phyloP scores from a whole-genome alignment of 2,888 invertebrate genomes.

The Cerastoderma edule region DNA sequence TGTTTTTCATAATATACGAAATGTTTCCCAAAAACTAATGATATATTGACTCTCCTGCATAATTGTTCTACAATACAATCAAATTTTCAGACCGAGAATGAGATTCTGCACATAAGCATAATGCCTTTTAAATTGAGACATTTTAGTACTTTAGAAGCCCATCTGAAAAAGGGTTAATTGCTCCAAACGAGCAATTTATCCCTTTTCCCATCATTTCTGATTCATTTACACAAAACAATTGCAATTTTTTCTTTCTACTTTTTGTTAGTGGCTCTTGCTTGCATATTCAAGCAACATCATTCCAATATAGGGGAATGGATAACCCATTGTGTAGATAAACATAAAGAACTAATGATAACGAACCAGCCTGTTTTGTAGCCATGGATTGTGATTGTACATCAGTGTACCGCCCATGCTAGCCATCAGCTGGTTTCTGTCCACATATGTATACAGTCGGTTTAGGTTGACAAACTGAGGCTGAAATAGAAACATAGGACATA shows the following conservation, averaged over 20 bases:
- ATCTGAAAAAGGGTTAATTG: not conserved
- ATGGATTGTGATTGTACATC: constrained; percentile 89
- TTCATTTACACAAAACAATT: too few species aligned
- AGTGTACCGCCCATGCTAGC: constrained; percentile 90
- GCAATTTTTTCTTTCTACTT: too few species aligned
- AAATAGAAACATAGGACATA: constrained; percentile 55
- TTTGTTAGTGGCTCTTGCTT: too few species aligned
- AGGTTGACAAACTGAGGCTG: constrained; percentile 90
- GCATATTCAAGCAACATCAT: too few species aligned
- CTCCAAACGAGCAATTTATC: not conserved
- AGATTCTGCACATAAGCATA: too few species aligned
- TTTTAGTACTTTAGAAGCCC: too few species aligned
- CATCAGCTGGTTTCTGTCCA: constrained; percentile 89
- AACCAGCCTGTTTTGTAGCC: constrained; percentile 91
- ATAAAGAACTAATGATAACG: constrained; percentile 68
- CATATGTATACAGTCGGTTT: constrained; percentile 88
- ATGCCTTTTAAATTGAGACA: too few species aligned
- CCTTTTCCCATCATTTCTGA: constrained; percentile 1
- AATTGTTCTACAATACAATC: too few species aligned
- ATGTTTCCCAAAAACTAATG: too few species aligned
- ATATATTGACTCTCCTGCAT: too few species aligned
- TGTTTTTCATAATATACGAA: too few species aligned
- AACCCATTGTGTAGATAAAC: not conserved
- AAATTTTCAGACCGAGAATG: too few species aligned
- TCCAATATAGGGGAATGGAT: not conserved